phyloP scores from a whole-genome alignment of 2,888 invertebrate genomes.

The Drosophila paucipuncta region DNA sequence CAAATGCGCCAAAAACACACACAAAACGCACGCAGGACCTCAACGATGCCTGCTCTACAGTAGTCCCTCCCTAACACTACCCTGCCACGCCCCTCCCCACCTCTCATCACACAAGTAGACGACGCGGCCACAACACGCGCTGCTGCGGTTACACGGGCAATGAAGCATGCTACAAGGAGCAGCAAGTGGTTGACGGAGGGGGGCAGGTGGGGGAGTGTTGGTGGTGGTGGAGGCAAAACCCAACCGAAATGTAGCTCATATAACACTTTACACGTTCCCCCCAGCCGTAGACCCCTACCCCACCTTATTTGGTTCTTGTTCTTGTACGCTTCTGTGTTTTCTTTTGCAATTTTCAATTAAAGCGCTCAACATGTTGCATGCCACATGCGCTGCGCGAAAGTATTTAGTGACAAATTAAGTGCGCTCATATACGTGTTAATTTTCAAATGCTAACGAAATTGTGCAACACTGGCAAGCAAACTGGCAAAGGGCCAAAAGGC shows the following conservation, averaged over 20 bases:
- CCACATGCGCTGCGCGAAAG: constrained; percentile 56
- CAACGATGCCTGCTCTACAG: constrained; percentile 14
- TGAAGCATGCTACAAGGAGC: constrained; percentile 42
- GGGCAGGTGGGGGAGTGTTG: too few species aligned
- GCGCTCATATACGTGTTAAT: constrained; percentile 73
- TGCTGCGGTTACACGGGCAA: constrained; percentile 58
- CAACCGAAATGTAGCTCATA: constrained; percentile 51
- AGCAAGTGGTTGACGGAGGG: background rate
- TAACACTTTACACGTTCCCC: constrained; percentile 27
- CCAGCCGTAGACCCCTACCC: too few species aligned
- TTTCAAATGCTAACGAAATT: constrained; percentile 48
- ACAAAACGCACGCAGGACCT: constrained; percentile 42
- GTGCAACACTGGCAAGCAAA: constrained; percentile 19
- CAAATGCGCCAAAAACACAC: constrained; percentile 58
- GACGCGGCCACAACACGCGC: constrained; percentile 38
- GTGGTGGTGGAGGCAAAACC: constrained; percentile 6
- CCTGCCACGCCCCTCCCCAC: background rate
- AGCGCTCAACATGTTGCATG: constrained; percentile 76
- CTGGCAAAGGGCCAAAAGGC: background rate
- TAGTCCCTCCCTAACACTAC: background rate
- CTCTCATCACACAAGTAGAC: background rate
- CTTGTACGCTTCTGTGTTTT: constrained; percentile 52
- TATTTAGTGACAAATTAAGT: constrained; percentile 79
- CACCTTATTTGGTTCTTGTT: background rate
- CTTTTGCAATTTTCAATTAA: constrained; percentile 76